Base-by-base conservation (phyloP, 1,140 invertebrate genomes). In the Heliconius melpomene region DNA sequence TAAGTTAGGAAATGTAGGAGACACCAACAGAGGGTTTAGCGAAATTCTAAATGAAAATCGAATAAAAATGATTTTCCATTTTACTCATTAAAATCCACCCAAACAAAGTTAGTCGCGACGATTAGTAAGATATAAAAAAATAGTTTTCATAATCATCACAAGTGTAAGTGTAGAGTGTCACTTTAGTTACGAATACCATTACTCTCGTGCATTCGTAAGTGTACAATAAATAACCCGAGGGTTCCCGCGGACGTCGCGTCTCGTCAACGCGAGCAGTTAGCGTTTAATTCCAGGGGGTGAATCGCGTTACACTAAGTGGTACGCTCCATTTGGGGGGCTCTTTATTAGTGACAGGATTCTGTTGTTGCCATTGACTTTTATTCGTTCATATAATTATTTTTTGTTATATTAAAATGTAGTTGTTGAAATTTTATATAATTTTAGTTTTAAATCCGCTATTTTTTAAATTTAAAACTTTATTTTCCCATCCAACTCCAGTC, bases 251-350 rank as follows among this genome's bases (percentile, higher is more conserved):
- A 11, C 54, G 54, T 57, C 79, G 82, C 81, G 79, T 83, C 86
- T 84, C 71, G 86, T 87, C 87, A 87, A 83, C 74, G 80, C 79
- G 77, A 75, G 77, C 83, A 83, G 83, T 85, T 83, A 83, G 83
- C 83, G 80, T 86, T 83, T 86, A 83, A 85, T 78, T 80, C 81
- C 54, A 82, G 85, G 88, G 87, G 86, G 80, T 84, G 85, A 88
- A 90, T 89, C 85, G 84, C 86, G 89, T 92, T 90, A 90, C 83
- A 88, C 88, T 91, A 91, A 92, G 90, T 91, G 90, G 87, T 89
- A 87, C 85, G 87, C 87, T 90, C 82, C 77, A 85, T 84, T 87
- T 88, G 81, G 84, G 84, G 84, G 87, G 60, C 60, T 66, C 60
- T 66, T 66, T 66, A 66, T 66, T 66, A 66, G 60, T 66, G 26